These are phyloP conservation scores for Odontomyia ornata DNA, from an alignment of 2,888 invertebrate genomes.

Conservation along the genomic window DNA sequence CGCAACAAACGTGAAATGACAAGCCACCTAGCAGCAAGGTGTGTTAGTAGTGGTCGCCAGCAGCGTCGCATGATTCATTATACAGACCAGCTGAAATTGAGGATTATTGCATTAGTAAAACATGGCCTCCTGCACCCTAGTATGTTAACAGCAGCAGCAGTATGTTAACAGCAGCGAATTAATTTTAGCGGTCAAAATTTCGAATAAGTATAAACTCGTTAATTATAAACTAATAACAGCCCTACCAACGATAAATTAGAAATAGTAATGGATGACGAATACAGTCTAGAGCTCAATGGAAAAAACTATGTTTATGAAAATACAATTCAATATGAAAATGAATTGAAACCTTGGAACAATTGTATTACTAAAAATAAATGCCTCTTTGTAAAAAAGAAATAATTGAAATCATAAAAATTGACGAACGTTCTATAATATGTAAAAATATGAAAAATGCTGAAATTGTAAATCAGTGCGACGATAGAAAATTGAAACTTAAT, in stretches of 20 bases:
- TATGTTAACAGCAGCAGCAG: neutral
- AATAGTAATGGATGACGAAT: neutral
- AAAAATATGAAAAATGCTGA: constrained; percentile 9
- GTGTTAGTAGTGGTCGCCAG: too few species aligned
- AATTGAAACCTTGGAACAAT: constrained; percentile 7
- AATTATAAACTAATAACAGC: too few species aligned
- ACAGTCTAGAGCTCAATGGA: too few species aligned
- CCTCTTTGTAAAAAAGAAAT: too few species aligned
- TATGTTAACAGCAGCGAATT: neutral
- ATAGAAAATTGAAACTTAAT: too few species aligned
- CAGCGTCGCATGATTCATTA: too few species aligned
- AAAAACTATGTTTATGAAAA: too few species aligned
- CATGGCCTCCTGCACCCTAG: neutral
- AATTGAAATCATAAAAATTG: constrained; percentile 27
- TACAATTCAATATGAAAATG: constrained; percentile 23
- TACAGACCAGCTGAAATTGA: neutral
- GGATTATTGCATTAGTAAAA: neutral
- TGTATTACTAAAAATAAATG: too few species aligned
- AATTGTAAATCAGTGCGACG: neutral
- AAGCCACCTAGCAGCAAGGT: too few species aligned
- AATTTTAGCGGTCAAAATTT: neutral
- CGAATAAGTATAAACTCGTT: too few species aligned
- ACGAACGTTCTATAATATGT: neutral
- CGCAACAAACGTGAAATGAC: too few species aligned
- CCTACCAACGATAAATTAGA: neutral